These are phyloP conservation scores for Dryococelus australis DNA, from an alignment of 2,888 invertebrate species.

Conservation along the genomic window DNA sequence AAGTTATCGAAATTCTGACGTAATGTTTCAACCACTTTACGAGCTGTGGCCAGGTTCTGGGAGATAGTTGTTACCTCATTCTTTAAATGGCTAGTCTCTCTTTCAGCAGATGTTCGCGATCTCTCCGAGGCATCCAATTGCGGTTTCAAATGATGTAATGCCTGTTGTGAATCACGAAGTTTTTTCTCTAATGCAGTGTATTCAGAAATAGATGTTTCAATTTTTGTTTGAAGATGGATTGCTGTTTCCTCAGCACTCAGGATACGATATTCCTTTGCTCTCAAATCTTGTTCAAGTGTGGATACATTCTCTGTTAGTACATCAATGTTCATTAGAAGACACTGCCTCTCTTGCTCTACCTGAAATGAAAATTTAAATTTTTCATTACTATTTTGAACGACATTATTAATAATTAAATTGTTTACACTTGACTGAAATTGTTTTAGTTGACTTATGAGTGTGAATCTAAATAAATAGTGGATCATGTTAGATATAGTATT, in stretches of 20 bases:
- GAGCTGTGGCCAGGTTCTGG: background rate
- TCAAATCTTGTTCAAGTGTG: slow-evolving; percentile 70
- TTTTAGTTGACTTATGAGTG: too few species aligned
- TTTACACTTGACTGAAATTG: too few species aligned
- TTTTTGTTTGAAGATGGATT: background rate
- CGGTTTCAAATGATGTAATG: background rate
- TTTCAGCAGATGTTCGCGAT: background rate
- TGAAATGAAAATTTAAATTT: background rate
- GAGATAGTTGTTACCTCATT: background rate
- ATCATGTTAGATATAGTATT: too few species aligned
- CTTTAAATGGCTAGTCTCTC: background rate
- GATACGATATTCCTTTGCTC: slow-evolving; percentile 57
- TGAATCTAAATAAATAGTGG: too few species aligned
- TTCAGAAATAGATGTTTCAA: background rate
- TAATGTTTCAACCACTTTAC: background rate
- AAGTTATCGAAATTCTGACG: background rate
- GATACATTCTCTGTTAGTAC: slow-evolving; percentile 74
- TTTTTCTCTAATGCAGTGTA: background rate
- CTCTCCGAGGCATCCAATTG: background rate
- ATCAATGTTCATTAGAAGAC: slow-evolving; percentile 60
- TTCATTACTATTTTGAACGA: too few species aligned
- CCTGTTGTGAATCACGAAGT: background rate
- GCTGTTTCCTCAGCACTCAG: background rate
- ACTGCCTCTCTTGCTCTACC: slow-evolving; percentile 5
- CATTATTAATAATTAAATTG: too few species aligned